These are phyloP conservation scores for Sus cebifrons DNA, from an alignment of 2,797 vertebrate species.

Conservation along the genomic window DNA sequence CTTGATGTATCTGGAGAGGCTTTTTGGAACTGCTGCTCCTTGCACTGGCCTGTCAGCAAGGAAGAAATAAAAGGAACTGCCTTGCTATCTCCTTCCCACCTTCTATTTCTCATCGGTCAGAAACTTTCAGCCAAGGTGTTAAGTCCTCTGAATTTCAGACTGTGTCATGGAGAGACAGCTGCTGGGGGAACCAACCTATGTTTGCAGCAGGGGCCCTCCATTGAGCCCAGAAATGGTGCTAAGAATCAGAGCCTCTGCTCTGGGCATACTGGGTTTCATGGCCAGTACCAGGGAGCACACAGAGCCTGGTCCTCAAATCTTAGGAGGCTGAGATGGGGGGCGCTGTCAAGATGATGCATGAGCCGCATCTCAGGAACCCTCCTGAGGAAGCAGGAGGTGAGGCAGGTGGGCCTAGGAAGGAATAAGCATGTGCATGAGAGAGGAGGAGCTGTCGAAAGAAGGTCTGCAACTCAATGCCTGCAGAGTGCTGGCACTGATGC, in stretches of 20 bases:
- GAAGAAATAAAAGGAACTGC: neutral
- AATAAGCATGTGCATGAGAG: rapidly evolving
- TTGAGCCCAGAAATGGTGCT: neutral
- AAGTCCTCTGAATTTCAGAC: neutral
- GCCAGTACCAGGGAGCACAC: neutral
- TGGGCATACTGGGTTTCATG: neutral
- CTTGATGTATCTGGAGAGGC: neutral
- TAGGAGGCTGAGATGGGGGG: neutral
- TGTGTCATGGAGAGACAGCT: neutral
- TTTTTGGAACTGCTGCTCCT: neutral
- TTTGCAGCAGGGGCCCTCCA: neutral
- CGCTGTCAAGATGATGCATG: neutral
- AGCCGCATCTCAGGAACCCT: neutral
- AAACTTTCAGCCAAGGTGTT: neutral
- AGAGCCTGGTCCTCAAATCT: neutral
- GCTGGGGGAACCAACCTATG: too few relatives aligned
- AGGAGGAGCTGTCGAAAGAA: rapidly evolving
- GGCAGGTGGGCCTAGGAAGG: rapidly evolving
- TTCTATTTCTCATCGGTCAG: neutral
- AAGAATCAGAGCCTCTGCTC: neutral
- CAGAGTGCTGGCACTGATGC: neutral
- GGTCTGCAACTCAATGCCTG: neutral
- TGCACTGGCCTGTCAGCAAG: neutral
- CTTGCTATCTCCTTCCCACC: neutral
- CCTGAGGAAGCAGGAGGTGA: neutral